Evolutionary conservation across 1,140 invertebrate genomes (phyloP).

Genomic region (Drosophila busckii): DNA sequence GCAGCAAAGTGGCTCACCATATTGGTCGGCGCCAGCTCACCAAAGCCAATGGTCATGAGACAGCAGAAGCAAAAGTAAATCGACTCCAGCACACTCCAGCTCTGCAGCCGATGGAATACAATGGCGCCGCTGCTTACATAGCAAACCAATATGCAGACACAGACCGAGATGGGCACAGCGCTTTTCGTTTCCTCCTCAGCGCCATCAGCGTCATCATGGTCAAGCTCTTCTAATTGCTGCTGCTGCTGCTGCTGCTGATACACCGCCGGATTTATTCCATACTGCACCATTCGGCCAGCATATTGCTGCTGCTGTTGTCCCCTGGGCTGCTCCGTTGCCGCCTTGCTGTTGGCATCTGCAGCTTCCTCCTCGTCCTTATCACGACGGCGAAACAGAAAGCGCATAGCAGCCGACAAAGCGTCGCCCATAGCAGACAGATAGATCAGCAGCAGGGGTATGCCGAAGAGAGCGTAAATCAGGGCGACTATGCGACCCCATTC

Average conservation of each 20-base stretch:
- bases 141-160: slow-evolving; percentile 91
- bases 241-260: slow-evolving; percentile 55
- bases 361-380: slow-evolving; percentile 41
- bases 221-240: no score
- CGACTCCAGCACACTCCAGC: slow-evolving; percentile 94
- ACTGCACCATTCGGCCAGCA: slow-evolving; percentile 47
- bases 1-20: slow-evolving; percentile 83
- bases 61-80: slow-evolving; percentile 97
- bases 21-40: slow-evolving; percentile 86
- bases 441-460: slow-evolving; percentile 94
- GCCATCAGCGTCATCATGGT: no score
- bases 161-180: slow-evolving; percentile 93
- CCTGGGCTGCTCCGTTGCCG: slow-evolving; percentile 44
- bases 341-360: slow-evolving; percentile 12
- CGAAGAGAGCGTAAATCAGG: slow-evolving; percentile 91
- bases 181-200: no score
- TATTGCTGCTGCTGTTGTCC: slow-evolving; percentile 37
- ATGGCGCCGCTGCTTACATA: slow-evolving; percentile 95
- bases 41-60: slow-evolving; percentile 93
- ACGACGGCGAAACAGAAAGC: slow-evolving; percentile 70
- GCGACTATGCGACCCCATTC: slow-evolving; percentile 91
- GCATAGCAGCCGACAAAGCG: slow-evolving; percentile 80
- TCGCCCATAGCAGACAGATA: slow-evolving; percentile 92
- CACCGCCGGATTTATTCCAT: slow-evolving; percentile 42
- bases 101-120: slow-evolving; percentile 93